These are phyloP conservation scores for Takifugu ocellatus DNA, from an alignment of 2,797 vertebrate species.

Conservation along the genomic window DNA sequence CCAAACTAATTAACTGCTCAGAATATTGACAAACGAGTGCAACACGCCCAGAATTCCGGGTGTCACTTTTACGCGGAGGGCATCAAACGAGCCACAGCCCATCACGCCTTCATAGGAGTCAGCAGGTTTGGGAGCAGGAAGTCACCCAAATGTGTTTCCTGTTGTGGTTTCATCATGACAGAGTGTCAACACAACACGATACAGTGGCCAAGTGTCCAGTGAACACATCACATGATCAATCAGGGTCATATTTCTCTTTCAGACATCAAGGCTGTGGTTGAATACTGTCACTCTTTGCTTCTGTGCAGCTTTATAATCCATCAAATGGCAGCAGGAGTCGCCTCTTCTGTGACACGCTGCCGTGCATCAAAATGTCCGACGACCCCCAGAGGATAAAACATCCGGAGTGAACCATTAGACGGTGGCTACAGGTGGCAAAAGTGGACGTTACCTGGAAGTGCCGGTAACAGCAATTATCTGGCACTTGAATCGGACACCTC, in stretches of 20 bases:
- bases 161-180: no score
- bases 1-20: slow-evolving; percentile 3
- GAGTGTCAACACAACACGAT: no score
- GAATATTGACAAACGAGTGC: slow-evolving; percentile 5
- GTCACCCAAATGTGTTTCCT: no score
- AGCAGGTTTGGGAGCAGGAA: no score
- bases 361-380: slow-evolving; percentile 41
- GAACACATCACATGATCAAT: slow-evolving; percentile 43
- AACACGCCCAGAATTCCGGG: background rate
- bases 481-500: slow-evolving; percentile 4
- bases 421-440: slow-evolving; percentile 20
- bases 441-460: slow-evolving; percentile 6
- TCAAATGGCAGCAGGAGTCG: slow-evolving; percentile 52
- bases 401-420: slow-evolving; percentile 47
- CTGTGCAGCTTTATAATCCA: slow-evolving; percentile 42
- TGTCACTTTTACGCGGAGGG: background rate
- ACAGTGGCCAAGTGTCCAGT: slow-evolving; percentile 29
- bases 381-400: slow-evolving; percentile 39
- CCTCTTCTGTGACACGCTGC: slow-evolving; percentile 37
- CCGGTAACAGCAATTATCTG: no score
- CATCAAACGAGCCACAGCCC: slow-evolving; percentile 1
- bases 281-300: slow-evolving; percentile 40
- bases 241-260: slow-evolving; percentile 57
- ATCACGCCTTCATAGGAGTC: slow-evolving; percentile 1
- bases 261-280: slow-evolving; percentile 50